phyloP scores from a whole-genome alignment of 2,888 invertebrate genomes.

The Tachina grossa region DNA sequence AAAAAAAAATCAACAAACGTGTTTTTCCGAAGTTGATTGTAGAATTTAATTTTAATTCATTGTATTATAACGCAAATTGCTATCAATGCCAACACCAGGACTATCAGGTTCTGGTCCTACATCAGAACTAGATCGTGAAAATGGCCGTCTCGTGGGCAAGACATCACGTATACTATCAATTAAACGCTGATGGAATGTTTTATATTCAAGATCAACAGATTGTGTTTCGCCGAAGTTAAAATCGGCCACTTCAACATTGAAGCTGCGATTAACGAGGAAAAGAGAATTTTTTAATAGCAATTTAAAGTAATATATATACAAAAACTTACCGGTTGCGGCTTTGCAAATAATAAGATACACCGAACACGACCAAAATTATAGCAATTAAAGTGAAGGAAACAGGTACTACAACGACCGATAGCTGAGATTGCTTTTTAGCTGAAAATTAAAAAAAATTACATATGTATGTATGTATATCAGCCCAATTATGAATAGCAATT shows the following conservation, averaged over 20 bases:
- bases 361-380: slow-evolving; percentile 92
- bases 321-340: slow-evolving; percentile 87
- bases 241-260: slow-evolving; percentile 93
- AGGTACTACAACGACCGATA: slow-evolving; percentile 94
- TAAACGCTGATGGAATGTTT: slow-evolving; percentile 92
- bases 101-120: slow-evolving; percentile 76
- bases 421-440: slow-evolving; percentile 91
- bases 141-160: slow-evolving; percentile 81
- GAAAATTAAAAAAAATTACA: slow-evolving; percentile 64
- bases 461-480: no score
- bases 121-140: slow-evolving; percentile 77
- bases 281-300: background rate
- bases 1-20: slow-evolving; percentile 54
- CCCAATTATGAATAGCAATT: no score
- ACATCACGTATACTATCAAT: slow-evolving; percentile 89
- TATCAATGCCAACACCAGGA: slow-evolving; percentile 76
- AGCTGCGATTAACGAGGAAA: slow-evolving; percentile 83
- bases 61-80: slow-evolving; percentile 79
- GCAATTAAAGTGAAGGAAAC: slow-evolving; percentile 92
- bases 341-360: slow-evolving; percentile 93
- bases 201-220: slow-evolving; percentile 91
- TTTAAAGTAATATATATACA: background rate
- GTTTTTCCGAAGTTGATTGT: slow-evolving; percentile 38
- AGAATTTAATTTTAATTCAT: slow-evolving; percentile 74
- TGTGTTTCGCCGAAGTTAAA: slow-evolving; percentile 92